Evolutionary conservation across 2,888 invertebrate genomes (phyloP).

Genomic region (Drosophila fungiperda): DNA sequence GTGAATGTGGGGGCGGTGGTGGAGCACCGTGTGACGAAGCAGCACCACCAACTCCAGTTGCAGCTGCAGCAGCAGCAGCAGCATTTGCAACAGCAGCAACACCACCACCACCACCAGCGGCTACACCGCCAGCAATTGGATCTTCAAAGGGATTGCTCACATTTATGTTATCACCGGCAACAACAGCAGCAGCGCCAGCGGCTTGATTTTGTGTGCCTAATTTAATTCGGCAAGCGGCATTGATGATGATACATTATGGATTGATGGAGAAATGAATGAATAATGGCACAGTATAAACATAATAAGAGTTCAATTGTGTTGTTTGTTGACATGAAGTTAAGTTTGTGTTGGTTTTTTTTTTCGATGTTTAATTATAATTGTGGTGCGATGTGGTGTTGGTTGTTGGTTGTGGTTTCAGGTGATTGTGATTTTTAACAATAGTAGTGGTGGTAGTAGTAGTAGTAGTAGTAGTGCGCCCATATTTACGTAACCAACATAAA

Average conservation of each 20-base stretch:
- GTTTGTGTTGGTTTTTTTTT: constrained; percentile 22
- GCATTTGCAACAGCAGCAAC: constrained; percentile 51
- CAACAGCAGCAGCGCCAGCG: constrained; percentile 64
- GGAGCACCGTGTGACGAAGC: constrained; percentile 47
- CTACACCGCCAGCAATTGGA: constrained; percentile 85
- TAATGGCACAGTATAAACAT: constrained; percentile 71
- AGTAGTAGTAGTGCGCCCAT: constrained; percentile 75
- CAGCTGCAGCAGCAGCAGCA: constrained; percentile 39
- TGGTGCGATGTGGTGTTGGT: constrained; percentile 43
- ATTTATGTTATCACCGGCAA: constrained; percentile 90
- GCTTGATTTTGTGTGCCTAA: constrained; percentile 82
- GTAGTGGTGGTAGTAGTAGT: constrained; percentile 30
- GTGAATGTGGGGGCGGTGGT: constrained; percentile 71
- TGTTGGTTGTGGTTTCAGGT: constrained; percentile 49
- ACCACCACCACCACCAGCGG: constrained; percentile 58
- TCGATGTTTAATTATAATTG: constrained; percentile 29
- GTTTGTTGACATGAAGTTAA: constrained; percentile 46
- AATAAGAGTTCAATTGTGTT: constrained; percentile 54
- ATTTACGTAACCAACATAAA: constrained; percentile 73
- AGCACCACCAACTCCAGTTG: constrained; percentile 44
- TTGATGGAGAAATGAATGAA: constrained; percentile 68
- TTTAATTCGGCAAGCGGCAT: constrained; percentile 62
- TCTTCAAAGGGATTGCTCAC: constrained; percentile 95
- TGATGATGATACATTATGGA: constrained; percentile 52
- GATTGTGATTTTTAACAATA: constrained; percentile 58